Conservation (phyloP, 2,113 vertebrate species). For the Brachyhypopomus gauderio region DNA sequence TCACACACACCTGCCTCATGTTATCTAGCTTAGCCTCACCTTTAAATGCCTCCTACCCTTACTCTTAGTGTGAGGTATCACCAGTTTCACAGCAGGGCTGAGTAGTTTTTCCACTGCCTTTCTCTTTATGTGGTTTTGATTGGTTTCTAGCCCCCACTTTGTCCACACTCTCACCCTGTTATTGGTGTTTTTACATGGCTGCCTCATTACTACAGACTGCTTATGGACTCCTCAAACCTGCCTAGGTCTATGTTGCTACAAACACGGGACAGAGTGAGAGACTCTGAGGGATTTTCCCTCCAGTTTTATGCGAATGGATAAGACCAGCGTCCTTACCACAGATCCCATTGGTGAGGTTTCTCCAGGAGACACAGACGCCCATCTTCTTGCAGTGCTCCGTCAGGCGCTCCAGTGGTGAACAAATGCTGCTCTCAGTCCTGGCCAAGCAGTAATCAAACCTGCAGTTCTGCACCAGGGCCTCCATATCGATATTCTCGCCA, state of each 20-base stretch:
- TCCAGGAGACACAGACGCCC: slow-evolving; percentile 69
- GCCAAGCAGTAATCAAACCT: slow-evolving; percentile 59
- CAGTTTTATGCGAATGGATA: background rate
- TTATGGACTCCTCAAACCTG: too few relatives aligned
- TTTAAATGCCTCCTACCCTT: too few relatives aligned
- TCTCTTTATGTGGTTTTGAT: too few relatives aligned
- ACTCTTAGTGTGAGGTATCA: too few relatives aligned
- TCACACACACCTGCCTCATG: too few relatives aligned
- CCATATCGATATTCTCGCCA: slow-evolving; percentile 49
- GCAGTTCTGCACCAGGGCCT: slow-evolving; percentile 57
- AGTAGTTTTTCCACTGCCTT: too few relatives aligned
- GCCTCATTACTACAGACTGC: too few relatives aligned
- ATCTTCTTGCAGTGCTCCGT: slow-evolving; percentile 60
- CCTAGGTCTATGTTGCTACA: background rate
- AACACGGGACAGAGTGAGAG: background rate
- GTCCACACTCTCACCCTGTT: too few relatives aligned
- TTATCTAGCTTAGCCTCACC: too few relatives aligned
- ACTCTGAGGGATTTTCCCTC: background rate
- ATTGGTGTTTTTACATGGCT: too few relatives aligned
- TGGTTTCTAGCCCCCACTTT: too few relatives aligned
- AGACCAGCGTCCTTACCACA: slow-evolving; percentile 62
- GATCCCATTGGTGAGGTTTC: slow-evolving; percentile 59
- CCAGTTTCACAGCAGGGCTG: too few relatives aligned
- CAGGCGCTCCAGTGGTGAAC: slow-evolving; percentile 63
- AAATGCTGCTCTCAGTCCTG: background rate